Conservation (phyloP, 92 coral and sea anemone species). For the Palythoa caribaeorum region DNA sequence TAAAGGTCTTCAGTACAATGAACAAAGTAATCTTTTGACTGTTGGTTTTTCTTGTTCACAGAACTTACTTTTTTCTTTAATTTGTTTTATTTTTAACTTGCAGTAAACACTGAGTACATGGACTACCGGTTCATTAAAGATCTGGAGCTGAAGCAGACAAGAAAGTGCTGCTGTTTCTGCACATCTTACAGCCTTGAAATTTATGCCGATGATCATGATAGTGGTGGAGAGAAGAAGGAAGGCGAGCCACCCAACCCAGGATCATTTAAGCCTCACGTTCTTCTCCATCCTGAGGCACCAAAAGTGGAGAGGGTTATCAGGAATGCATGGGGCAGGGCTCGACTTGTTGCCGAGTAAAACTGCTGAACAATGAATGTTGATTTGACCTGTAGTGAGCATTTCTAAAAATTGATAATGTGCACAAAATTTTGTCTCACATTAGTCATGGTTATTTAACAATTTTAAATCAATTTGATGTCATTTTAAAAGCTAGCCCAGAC, state of each 20-base stretch:
- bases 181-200: slow-evolving; percentile 86
- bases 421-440: no score
- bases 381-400: no score
- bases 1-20: no score
- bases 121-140: slow-evolving; percentile 98
- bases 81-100: background rate
- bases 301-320: slow-evolving; percentile 92
- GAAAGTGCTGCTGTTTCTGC: slow-evolving; percentile 92
- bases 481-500: no score
- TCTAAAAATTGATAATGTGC: no score
- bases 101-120: slow-evolving; percentile 95
- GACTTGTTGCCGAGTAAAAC: slow-evolving; percentile 91
- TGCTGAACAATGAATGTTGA: background rate
- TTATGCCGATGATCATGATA: slow-evolving; percentile 91
- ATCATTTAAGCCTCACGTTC: slow-evolving; percentile 93
- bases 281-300: slow-evolving; percentile 96
- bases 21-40: no score
- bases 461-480: no score
- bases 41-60: background rate
- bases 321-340: slow-evolving; percentile 90
- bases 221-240: slow-evolving; percentile 83
- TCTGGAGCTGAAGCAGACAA: slow-evolving; percentile 88
- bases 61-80: no score
- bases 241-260: slow-evolving; percentile 87
- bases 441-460: no score